Conservation (phyloP, 2,888 invertebrate genomes). For the Hydriomena furcata region DNA sequence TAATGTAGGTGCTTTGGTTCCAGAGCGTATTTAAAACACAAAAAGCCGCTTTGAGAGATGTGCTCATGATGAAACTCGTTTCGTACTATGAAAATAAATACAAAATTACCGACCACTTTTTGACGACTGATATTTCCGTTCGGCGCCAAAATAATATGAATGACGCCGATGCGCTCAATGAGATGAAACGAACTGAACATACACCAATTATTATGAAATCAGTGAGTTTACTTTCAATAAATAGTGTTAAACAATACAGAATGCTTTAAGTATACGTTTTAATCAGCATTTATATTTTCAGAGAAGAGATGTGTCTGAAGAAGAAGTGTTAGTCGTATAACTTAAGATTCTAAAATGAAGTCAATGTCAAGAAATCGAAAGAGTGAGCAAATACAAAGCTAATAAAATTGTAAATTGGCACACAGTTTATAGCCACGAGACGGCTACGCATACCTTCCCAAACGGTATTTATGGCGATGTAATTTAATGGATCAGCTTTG, state of each 20-base stretch:
- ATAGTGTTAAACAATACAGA: background rate
- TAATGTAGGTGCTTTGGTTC: conserved; percentile 21
- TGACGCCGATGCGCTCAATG: conserved; percentile 11
- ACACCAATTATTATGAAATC: conserved; percentile 15
- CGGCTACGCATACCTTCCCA: conserved; percentile 14
- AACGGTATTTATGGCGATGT: conserved; percentile 20
- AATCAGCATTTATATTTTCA: conserved; percentile 16
- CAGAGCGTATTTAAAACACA: conserved; percentile 39
- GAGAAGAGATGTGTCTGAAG: conserved; percentile 12
- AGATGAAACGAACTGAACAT: conserved; percentile 17
- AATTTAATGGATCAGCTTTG: conserved; percentile 20
- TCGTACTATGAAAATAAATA: conserved; percentile 68
- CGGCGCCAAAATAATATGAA: conserved; percentile 30
- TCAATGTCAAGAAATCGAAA: conserved; percentile 3
- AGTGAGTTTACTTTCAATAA: conserved; percentile 14
- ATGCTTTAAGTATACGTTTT: background rate
- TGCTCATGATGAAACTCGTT: conserved; percentile 65
- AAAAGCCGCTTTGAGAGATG: conserved; percentile 49
- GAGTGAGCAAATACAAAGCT: conserved; percentile 14
- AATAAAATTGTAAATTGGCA: conserved; percentile 14
- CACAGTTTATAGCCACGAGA: conserved; percentile 11
- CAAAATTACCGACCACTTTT: conserved; percentile 43
- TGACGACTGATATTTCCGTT: conserved; percentile 13
- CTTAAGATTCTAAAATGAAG: background rate
- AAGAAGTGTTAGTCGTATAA: conserved; percentile 36